Evolutionary conservation across 1,140 invertebrate genomes (phyloP), one percentile per base, ranked within the genome.

Genomic region (Telenomus remus): DNA sequence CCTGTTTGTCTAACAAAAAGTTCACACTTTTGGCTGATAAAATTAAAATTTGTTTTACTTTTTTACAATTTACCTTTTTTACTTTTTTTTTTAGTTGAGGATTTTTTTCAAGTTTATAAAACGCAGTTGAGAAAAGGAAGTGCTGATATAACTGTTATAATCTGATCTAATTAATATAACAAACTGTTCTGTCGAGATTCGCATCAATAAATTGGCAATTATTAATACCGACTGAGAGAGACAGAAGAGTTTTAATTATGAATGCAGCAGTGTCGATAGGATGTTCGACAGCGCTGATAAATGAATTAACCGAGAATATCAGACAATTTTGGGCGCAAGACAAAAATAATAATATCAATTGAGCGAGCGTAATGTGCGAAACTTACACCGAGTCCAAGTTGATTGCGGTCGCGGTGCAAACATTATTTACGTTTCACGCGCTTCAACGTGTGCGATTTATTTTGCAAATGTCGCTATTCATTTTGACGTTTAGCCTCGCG

Each of bases 361-460:
- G 55, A 48, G 53, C 46, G 43, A 50, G 44, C 51, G 35, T 57
- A 57, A 66, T 53, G 64, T 46, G 55, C 39, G 48, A 68, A 68
- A 68, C 54, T 59, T 50, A 43, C 55, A n/a, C 47, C 48, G 37
- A 16, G 39, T 6, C 19, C 6, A 6, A 27, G 19, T 27, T 27
- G 19, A 27, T 27, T 59, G 59, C 69, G 53, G 64, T 64, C 54
- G 53, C 59, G 64, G 64, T 64, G 53, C 16, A 72, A 34, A 72
- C 69, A 72, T 72, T 72, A 72, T 72, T 57, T 72, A 72, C 37
- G 39, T 53, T n/a, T 59, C 64, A 46, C 43, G 42, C 33, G 57
- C 13, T 34, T 70, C 51, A 10, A 49, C 35, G 55, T 55, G 35
- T 16, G 12, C 59, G 46, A 55, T 63, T 70, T 70, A 70, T 70